Evolutionary conservation across 2,113 vertebrate species (phyloP).

Genomic region (Pogona vitticeps): DNA sequence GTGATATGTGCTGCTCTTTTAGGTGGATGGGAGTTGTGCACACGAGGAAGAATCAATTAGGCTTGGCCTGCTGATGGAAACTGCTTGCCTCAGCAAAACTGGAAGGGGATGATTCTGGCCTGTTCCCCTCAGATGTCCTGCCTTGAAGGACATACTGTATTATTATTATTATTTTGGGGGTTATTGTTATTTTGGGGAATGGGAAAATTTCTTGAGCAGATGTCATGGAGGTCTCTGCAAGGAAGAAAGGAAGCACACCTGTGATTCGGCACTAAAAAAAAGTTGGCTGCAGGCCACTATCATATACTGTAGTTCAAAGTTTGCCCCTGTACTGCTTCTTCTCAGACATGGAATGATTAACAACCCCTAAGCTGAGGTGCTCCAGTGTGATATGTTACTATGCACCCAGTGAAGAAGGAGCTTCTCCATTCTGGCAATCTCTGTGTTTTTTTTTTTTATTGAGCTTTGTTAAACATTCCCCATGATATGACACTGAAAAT

Average conservation of each 20-base stretch:
- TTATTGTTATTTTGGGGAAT: too few relatives aligned
- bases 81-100: too few relatives aligned
- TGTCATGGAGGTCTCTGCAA: background rate
- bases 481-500: background rate
- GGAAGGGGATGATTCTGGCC: too few relatives aligned
- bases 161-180: too few relatives aligned
- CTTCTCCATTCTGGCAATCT: too few relatives aligned
- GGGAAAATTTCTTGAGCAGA: background rate
- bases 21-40: too few relatives aligned
- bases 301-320: background rate
- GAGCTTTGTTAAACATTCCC: background rate
- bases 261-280: background rate
- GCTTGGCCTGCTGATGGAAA: too few relatives aligned
- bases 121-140: too few relatives aligned
- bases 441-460: background rate
- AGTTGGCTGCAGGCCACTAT: background rate
- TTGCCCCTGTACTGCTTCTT: background rate
- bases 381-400: background rate
- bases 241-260: background rate
- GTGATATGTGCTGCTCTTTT: too few relatives aligned
- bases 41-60: too few relatives aligned
- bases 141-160: too few relatives aligned
- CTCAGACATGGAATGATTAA: background rate
- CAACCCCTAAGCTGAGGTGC: background rate
- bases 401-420: background rate